phyloP scores from a whole-genome alignment of 1,140 invertebrate species.

The Physella acuta region DNA sequence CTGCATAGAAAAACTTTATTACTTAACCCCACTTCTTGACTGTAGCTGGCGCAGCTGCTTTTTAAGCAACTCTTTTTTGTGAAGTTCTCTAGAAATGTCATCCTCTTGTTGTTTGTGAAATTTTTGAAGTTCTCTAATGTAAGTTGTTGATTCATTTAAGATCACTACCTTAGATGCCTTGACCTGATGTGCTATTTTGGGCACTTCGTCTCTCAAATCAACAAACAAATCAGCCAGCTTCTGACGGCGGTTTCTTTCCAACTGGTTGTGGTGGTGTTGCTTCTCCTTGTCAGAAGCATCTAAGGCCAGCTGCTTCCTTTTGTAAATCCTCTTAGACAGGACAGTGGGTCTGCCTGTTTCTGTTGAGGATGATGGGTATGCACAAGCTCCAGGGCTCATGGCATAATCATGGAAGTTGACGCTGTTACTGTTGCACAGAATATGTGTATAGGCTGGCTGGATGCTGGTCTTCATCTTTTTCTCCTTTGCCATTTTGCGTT shows the following conservation, averaged over 20 bases:
- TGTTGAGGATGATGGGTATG: conserved; percentile 1
- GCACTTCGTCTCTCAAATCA: conserved; percentile 21
- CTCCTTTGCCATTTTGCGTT: conserved; percentile 19
- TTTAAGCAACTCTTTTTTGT: background rate
- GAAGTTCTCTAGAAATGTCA: conserved; percentile 7
- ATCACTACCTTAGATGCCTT: conserved; percentile 25
- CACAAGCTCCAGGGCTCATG: conserved; percentile 19
- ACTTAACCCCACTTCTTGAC: too few species aligned
- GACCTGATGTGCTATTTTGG: conserved; percentile 6
- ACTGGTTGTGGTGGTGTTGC: conserved; percentile 25
- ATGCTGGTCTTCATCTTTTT: background rate
- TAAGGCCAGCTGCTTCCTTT: background rate
- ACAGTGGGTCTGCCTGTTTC: conserved; percentile 24
- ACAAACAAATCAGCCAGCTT: conserved; percentile 25
- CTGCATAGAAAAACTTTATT: too few species aligned
- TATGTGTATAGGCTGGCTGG: background rate
- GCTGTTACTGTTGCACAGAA: conserved; percentile 19
- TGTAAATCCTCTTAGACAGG: conserved; percentile 14
- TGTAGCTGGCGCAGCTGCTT: conserved; percentile 12
- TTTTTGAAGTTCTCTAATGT: conserved; percentile 20
- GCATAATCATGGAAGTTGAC: conserved; percentile 26
- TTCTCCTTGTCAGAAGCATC: conserved; percentile 23
- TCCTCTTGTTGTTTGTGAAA: conserved; percentile 10
- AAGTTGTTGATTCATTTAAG: conserved; percentile 18
- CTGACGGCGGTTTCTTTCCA: conserved; percentile 24